These are phyloP conservation scores for Zootoca vivipara DNA, from an alignment of 2,113 vertebrate genomes.

Conservation along the genomic window DNA sequence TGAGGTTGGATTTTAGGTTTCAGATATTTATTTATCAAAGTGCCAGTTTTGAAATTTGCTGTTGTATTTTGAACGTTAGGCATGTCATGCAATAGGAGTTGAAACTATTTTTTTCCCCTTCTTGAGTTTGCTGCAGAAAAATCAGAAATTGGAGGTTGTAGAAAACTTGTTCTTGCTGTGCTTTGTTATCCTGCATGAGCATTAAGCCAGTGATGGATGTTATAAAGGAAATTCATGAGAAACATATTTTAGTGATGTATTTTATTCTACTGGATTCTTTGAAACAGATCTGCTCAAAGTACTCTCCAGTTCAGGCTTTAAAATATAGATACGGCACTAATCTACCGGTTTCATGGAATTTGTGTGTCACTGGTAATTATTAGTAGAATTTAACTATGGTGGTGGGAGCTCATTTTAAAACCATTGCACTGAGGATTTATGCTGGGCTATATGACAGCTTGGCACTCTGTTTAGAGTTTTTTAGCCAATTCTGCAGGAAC, in stretches of 20 bases:
- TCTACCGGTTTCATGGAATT: background rate
- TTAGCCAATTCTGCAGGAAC: fast-evolving
- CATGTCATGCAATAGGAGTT: background rate
- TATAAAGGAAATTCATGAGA: background rate
- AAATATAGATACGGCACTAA: background rate
- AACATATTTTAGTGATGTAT: background rate
- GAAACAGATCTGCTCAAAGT: background rate
- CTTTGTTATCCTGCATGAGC: background rate
- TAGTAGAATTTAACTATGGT: background rate
- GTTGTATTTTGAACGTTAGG: background rate
- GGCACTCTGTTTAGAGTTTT: too few relatives aligned
- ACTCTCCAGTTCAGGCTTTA: background rate
- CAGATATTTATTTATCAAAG: background rate
- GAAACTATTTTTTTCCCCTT: background rate
- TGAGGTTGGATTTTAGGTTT: background rate
- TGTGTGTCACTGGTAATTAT: background rate
- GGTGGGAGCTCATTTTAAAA: background rate
- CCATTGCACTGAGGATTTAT: background rate
- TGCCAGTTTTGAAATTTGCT: background rate
- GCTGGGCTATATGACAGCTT: fast-evolving
- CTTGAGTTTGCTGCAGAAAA: background rate
- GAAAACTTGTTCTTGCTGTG: background rate
- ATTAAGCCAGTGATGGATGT: background rate
- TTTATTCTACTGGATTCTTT: background rate
- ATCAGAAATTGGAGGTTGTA: background rate